These are phyloP conservation scores for Eufriesea mexicana DNA, from an alignment of 1,140 invertebrate species.

Conservation along the genomic window DNA sequence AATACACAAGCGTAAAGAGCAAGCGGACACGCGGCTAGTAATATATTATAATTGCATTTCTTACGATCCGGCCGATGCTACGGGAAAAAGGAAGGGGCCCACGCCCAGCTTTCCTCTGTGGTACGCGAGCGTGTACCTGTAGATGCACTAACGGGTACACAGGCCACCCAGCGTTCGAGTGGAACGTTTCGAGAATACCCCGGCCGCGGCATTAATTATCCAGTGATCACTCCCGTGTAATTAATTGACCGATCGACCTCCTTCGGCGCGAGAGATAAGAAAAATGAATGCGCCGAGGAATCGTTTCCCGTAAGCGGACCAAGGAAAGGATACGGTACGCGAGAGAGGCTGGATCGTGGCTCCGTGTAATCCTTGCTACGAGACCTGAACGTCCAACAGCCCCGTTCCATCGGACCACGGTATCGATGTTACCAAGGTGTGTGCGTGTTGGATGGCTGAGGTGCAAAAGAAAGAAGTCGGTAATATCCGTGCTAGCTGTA, in stretches of 20 bases:
- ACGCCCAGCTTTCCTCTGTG: slow-evolving; percentile 12
- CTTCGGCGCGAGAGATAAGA: slow-evolving; percentile 47
- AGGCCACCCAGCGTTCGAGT: slow-evolving; percentile 47
- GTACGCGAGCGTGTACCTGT: neutral
- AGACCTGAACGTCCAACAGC: neutral
- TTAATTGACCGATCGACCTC: slow-evolving; percentile 60
- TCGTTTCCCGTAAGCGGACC: neutral
- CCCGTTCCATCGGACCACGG: neutral
- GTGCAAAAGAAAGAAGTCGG: neutral
- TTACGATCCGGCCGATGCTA: neutral
- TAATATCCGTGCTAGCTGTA: neutral
- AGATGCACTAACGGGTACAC: neutral
- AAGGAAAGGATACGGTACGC: neutral
- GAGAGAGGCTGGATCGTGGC: neutral
- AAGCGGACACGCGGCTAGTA: neutral
- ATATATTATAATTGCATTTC: slow-evolving; percentile 7
- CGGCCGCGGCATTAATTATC: slow-evolving; percentile 52
- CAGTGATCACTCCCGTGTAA: slow-evolving; percentile 52
- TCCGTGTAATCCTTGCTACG: neutral
- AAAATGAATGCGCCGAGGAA: slow-evolving; percentile 32
- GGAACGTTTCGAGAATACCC: slow-evolving; percentile 45
- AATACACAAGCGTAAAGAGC: neutral
- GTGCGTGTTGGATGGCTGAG: neutral
- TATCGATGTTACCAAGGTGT: neutral
- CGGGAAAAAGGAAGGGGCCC: neutral